Evolutionary conservation across 2,888 invertebrate genomes (phyloP), one percentile per base, ranked within the genome.

Genomic region (Drepana falcataria): DNA sequence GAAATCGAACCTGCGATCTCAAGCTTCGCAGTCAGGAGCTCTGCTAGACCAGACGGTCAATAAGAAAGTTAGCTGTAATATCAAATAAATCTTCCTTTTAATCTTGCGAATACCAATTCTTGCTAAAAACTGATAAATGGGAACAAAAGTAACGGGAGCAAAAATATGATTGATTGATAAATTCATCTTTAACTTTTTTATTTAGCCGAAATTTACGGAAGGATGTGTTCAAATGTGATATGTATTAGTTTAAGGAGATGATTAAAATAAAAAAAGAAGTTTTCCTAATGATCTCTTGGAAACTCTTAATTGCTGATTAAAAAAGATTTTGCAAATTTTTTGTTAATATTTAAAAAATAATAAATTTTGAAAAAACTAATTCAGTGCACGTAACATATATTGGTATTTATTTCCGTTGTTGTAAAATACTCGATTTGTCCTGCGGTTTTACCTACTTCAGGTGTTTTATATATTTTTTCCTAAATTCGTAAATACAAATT

Each of bases 181-280:
- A 47, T 47, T 47, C 49, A 49, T 48, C 35, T 49, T 49, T 53
- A 40, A n/a, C 7, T 48, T 21, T 21, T n/a, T 4, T 52, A 47
- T 4, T 47, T 35, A 35, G 33, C 41, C 72, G 79, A 82, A 80
- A 78, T 73, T 68, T 75, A 76, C 71, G 76, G 81, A 87, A 82
- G 82, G 80, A 88, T 91, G 89, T 91, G 90, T 91, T 90, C 90
- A 91, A 86, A 85, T 90, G 90, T 91, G 91, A 91, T 91, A 91
- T 74, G 80, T 85, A 85, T 85, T 85, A 88, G 81, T 84, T 85
- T 87, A 87, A 86, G 87, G 77, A 77, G 76, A 72, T 69, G 71
- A 75, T 77, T 74, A 81, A 82, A 76, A 71, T 63, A 78, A 74
- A 76, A 77, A 82, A 85, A 75, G 74, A 87, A 89, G 89, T 89